Evolutionary conservation across 2,113 vertebrate species (phyloP).

Genomic region (Microcebus jonahi): DNA sequence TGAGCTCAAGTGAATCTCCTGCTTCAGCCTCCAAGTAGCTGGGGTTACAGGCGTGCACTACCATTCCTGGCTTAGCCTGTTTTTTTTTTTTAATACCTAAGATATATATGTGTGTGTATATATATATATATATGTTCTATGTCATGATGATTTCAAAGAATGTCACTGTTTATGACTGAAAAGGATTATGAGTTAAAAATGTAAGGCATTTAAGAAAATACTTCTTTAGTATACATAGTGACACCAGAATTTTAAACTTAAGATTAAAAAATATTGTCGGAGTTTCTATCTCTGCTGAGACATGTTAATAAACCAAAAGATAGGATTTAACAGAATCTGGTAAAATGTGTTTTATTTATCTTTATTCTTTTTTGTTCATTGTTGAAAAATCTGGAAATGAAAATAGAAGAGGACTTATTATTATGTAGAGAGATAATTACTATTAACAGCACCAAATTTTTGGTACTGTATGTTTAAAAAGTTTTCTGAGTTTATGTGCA

Average conservation of each 20-base stretch:
- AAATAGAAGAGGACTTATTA: background rate
- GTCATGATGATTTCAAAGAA: background rate
- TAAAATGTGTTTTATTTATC: background rate
- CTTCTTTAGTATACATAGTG: background rate
- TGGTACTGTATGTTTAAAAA: background rate
- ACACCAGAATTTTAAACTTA: background rate
- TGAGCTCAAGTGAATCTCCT: too few species aligned
- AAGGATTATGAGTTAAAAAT: background rate
- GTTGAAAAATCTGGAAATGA: conserved; percentile 31
- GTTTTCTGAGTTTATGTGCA: background rate
- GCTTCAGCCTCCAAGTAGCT: too few species aligned
- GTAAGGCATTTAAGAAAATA: background rate
- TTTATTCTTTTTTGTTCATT: background rate
- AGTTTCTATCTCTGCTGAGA: background rate
- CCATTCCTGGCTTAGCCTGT: too few species aligned
- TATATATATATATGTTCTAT: background rate
- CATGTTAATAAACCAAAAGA: background rate
- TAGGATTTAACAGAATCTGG: background rate
- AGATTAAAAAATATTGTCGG: background rate
- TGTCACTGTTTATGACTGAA: background rate
- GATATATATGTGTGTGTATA: background rate
- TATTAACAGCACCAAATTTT: background rate
- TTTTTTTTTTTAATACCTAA: background rate
- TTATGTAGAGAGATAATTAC: background rate
- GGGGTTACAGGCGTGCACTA: too few species aligned